Base-by-base conservation (phyloP, 2,113 vertebrate species). In the Laticauda laticaudata region DNA sequence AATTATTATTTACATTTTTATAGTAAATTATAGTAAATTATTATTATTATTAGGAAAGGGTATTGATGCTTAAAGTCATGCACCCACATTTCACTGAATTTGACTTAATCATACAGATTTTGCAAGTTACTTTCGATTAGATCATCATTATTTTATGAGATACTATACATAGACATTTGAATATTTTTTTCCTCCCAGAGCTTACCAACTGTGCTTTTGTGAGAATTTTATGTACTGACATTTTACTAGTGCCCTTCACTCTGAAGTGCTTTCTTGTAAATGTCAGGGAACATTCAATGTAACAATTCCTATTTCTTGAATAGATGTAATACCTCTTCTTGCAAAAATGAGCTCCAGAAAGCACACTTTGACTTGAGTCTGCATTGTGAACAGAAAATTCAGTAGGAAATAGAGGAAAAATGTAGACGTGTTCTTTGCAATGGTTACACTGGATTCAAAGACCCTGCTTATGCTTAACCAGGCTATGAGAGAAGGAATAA, bases 201-300 rank as follows among this genome's bases (percentile, higher is more conserved):
- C 91, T 75, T 93, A 53, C 92, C 94, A 54, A 48, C 9, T 20
- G 2, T 91, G 3, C 12, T 75, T 95, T 95, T 87, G 59, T 87
- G 48, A 90, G 34, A 20, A 48, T 20, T 88, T 59, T 87, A n/a
- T 88, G 86, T 93, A 75, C 59, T 94, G 51, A n/a, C 92, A 61
- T 93, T 93, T 81, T 94, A 91, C 86, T 24, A 75, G 89, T 91
- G 3, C 55, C 91, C 21, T 94, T 4, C 75, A 93, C 45, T 94
- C 23, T 93, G 91, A 94, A 94, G 85, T 94, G 94, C 8, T 94
- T 93, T 3, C 61, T 24, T 93, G 59, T 91, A 87, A 89, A 94
- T 93, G 59, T 93, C 64, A 91, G 24, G 90, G 86, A 21, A 94
- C 75, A 1, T 51, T 59, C 24, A 95, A 48, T 88, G 21, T 94